Base-by-base conservation (phyloP, 1,140 invertebrate species). In the Lethrus apterus region DNA sequence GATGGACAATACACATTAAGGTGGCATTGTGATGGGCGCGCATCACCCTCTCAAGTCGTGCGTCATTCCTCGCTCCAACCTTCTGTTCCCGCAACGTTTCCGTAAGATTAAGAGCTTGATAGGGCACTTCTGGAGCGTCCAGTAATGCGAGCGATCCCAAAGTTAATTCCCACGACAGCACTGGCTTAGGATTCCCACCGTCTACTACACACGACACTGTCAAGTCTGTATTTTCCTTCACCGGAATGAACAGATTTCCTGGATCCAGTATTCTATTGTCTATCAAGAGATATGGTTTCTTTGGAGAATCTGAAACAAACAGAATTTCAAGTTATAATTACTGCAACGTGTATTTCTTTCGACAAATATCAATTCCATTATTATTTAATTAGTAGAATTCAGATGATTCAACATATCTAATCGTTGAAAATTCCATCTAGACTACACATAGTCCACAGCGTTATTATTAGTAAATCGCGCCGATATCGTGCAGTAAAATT, bases 131-230 rank as follows among this genome's bases (percentile, higher is more conserved):
- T 2, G 73, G 72, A 7, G 68, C 72, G 49, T 75, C 73, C 51
- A 72, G 57, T 43, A 71, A 69, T 15, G 72, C 69, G 53, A 70
- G 67, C 31, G 70, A 74, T 14, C 59, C 76, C 41, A 82, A 70
- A 26, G 77, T 64, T 53, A 88, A 75, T 46, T 82, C 77, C 84
- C 81, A 87, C 26, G 75, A 75, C 55, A 84, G 70, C 24, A 78
- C 73, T 4, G 86, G 84, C 1, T 82, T 75, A 0, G 87, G 86
- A 50, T 86, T 84, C 1, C 86, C 86, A 52, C 86, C 85, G 66
- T 89, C 86, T 40, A 83, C 84, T 3, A 88, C 79, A 60, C 89
- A 93, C 51, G 84, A 77, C 38, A 92, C 75, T 30, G 79, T 81
- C 20, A 91, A 69, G 56, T 84, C 82, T 9, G 81, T 81, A 57